A percentile compares a stretch with the other conserved stretches of the same genome.
phyloP scores from a whole-genome alignment of 1,140 invertebrate species.

The Hylaeus anthracinus region DNA sequence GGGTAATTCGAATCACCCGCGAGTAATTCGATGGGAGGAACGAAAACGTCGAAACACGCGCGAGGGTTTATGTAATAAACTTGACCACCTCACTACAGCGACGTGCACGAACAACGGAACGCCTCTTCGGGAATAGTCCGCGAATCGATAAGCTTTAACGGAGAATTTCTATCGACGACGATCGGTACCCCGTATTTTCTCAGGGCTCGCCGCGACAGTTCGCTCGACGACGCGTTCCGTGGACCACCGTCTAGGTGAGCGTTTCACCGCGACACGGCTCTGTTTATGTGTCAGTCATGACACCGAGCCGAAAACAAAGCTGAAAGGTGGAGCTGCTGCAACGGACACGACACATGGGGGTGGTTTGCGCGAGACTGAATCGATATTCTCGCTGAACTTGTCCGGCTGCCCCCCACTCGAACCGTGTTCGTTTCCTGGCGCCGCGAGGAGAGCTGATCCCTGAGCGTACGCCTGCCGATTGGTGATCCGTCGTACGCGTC shows the following conservation, averaged over 20 bases:
- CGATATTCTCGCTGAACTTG: constrained; percentile 71
- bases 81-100: constrained; percentile 23
- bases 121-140: background rate
- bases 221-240: background rate
- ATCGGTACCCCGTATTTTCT: background rate
- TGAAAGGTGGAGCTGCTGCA: constrained; percentile 52
- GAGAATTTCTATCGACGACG: constrained; percentile 2
- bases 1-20: no score
- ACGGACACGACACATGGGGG: constrained; percentile 61
- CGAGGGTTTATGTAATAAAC: constrained; percentile 24
- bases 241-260: background rate
- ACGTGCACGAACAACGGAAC: background rate
- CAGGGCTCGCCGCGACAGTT: background rate
- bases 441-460: constrained; percentile 35
- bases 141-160: constrained; percentile 42
- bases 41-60: background rate
- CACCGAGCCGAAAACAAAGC: constrained; percentile 42
- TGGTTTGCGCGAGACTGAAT: constrained; percentile 74
- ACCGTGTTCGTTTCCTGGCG: constrained; percentile 42
- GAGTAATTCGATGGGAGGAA: background rate
- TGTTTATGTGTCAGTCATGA: constrained; percentile 56
- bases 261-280: constrained; percentile 1
- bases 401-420: constrained; percentile 61
- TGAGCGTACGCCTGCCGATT: constrained; percentile 34
- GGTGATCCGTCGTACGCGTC: constrained; percentile 31